Base-by-base conservation (phyloP, 2,113 vertebrate genomes). In the Propithecus coquereli region DNA sequence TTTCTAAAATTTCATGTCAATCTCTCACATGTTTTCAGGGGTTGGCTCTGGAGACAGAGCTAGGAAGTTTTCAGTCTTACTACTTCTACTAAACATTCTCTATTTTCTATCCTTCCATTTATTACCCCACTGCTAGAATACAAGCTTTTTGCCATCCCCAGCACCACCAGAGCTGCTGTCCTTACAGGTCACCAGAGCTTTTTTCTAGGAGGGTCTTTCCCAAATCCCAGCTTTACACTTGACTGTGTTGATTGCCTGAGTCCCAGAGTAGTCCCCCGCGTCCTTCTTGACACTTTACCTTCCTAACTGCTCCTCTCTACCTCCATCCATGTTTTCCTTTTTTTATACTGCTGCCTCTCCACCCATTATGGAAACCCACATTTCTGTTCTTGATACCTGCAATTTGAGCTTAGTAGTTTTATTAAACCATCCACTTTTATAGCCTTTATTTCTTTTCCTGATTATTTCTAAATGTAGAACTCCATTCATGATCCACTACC, bases 41-140 rank as follows among this genome's bases (percentile, higher is more conserved):
- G 20, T 23, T 2, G 10, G 8, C 20, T 81, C 50, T 73, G 17
- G 8, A 8, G 16, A 32, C 25, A 37, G 57, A 66, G 4, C 13
- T 61, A 23, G 22, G n/a, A 80, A 37, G 23, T 43, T 71, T 81
- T 89, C 30, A 14, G 16, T 65, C 11, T 71, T 8, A 47, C 0
- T 32, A 2, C 6, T 86, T 70, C 27, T 77, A 23, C 23, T 63
- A 54, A 54, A 13, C 37, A 65, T 27, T 30, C 47, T 43, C 32
- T 61, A 2, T 22, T 57, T 4, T 81, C 32, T 73, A 10, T 61
- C 22, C 5, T 79, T 22, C 3, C 1, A 4, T 47, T 76, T 45
- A 9, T 57, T 59, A 30, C 2, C 5, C 6, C 1, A 0, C 2
- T 57, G 52, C 30, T 71, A 6, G 22, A 79, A 70, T n/a, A 1